Percentiles rank a stretch among this genome's conserved stretches.
Evolutionary conservation across 2,797 vertebrate species (phyloP).

Genomic region (Rhynchotus rufescens): DNA sequence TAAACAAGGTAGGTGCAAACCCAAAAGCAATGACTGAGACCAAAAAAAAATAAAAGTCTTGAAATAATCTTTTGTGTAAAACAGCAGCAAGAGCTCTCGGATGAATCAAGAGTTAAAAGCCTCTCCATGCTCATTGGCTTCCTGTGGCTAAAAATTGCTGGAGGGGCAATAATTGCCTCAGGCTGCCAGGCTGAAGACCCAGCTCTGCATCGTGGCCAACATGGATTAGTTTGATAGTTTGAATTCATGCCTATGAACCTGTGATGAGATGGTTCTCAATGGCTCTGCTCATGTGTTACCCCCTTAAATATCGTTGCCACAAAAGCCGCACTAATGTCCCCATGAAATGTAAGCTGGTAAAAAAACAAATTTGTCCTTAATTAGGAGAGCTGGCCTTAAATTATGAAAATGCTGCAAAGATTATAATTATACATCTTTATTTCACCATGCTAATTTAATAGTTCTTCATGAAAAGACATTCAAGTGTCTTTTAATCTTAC

Average conservation of each 20-base stretch:
- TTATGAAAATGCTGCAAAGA: neutral
- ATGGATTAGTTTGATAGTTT: neutral
- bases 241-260: neutral
- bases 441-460: neutral
- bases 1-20: slow-evolving; percentile 86
- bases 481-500: neutral
- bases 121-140: neutral
- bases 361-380: neutral
- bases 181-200: neutral
- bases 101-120: neutral
- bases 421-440: neutral
- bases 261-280: neutral
- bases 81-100: neutral
- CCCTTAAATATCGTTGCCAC: neutral
- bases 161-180: neutral
- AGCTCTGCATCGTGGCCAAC: fast-evolving
- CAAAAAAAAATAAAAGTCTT: fast-evolving
- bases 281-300: neutral
- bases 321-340: neutral
- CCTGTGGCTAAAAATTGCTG: neutral
- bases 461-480: neutral
- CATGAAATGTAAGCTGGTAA: neutral
- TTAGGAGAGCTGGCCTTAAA: neutral
- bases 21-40: neutral
- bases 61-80: fast-evolving